Percentiles rank a stretch among this genome's conserved stretches.
Evolutionary conservation across 1,140 invertebrate genomes (phyloP).

Genomic region (Nomia melanderi): DNA sequence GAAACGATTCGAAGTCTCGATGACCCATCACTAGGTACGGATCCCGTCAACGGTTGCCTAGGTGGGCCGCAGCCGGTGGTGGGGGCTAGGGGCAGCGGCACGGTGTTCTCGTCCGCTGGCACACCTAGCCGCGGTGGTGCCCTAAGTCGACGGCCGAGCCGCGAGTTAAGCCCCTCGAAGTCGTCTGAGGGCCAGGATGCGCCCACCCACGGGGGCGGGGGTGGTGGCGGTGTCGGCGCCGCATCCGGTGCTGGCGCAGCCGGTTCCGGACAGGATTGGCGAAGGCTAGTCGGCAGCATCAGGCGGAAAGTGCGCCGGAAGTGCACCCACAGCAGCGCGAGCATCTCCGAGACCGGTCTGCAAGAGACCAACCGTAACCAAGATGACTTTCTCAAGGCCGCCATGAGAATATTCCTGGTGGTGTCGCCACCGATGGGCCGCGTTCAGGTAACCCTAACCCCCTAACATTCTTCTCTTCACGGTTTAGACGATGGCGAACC

Average conservation of each 20-base stretch:
- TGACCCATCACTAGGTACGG: no score
- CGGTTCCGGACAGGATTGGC: constrained; percentile 75
- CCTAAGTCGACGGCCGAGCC: constrained; percentile 72
- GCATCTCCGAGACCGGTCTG: constrained; percentile 67
- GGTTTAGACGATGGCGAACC: no score
- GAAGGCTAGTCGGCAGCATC: constrained; percentile 79
- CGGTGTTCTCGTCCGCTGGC: constrained; percentile 75
- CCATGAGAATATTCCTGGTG: constrained; percentile 85
- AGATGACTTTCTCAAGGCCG: constrained; percentile 84
- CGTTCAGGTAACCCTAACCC: constrained; percentile 84
- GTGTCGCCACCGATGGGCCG: constrained; percentile 85
- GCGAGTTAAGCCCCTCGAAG: constrained; percentile 75
- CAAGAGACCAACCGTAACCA: constrained; percentile 71
- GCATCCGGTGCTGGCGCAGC: constrained; percentile 52
- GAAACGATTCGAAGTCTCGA: no score
- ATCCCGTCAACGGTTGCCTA: constrained; percentile 19
- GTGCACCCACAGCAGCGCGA: constrained; percentile 65
- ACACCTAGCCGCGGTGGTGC: constrained; percentile 71
- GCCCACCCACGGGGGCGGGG: constrained; percentile 47
- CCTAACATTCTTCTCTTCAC: no score
- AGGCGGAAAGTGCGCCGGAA: constrained; percentile 75
- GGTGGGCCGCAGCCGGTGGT: constrained; percentile 34
- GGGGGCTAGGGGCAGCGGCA: constrained; percentile 65
- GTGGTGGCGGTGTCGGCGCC: constrained; percentile 49
- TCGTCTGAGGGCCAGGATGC: constrained; percentile 53